Percentiles rank a stretch among this genome's conserved stretches.
These are phyloP conservation scores for Heliconius sara DNA, from an alignment of 2,888 invertebrate species.

Conservation along the genomic window DNA sequence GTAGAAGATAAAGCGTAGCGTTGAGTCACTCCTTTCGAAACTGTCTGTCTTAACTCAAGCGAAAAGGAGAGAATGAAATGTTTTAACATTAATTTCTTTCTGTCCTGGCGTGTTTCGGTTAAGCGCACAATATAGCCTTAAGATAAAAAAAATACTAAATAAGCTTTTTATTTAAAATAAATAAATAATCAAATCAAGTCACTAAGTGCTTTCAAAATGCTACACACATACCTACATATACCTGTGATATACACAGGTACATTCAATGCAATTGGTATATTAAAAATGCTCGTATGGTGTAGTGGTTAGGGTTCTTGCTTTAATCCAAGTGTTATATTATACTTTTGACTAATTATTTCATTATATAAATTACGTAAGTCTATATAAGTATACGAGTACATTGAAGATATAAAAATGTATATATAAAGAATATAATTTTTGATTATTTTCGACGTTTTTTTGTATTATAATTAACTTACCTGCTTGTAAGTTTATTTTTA, in stretches of 20 bases:
- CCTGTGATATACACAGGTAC: background rate
- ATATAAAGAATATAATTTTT: too few relatives aligned
- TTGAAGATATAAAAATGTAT: too few relatives aligned
- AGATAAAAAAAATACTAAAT: too few relatives aligned
- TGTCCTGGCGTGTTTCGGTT: too few relatives aligned
- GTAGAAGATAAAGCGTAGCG: background rate
- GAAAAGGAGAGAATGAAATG: background rate
- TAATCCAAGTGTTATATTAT: too few relatives aligned
- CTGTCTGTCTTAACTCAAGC: background rate
- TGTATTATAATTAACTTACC: too few relatives aligned
- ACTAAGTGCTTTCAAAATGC: background rate
- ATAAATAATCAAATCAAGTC: background rate
- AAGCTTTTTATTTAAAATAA: background rate
- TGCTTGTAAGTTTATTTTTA: too few relatives aligned
- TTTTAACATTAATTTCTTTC: background rate
- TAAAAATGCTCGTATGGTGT: constrained; percentile 19
- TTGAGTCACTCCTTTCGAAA: background rate
- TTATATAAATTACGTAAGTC: too few relatives aligned
- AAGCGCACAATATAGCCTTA: too few relatives aligned
- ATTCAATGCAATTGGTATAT: constrained; percentile 11
- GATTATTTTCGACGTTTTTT: too few relatives aligned
- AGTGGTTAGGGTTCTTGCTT: background rate
- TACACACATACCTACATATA: background rate
- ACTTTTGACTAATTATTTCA: too few relatives aligned
- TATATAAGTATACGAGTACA: too few relatives aligned